Evolutionary conservation across 2,113 vertebrate genomes (phyloP).

Genomic region (Mungos mungo): DNA sequence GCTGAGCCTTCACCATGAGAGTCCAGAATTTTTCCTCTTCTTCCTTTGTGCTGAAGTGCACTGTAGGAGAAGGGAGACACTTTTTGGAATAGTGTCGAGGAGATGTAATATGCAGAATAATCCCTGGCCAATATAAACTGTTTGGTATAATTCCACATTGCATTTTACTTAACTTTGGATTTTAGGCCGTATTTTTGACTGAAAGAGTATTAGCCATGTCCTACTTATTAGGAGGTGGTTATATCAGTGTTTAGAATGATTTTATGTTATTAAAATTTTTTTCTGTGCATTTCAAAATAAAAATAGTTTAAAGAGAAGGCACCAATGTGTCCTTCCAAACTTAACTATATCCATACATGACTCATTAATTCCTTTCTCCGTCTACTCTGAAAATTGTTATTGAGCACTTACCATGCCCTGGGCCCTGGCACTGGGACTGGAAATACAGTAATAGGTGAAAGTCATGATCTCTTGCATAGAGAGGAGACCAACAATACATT

Average conservation of each 20-base stretch:
- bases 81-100: neutral
- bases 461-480: neutral
- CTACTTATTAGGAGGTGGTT: neutral
- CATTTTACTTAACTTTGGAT: constrained; percentile 14
- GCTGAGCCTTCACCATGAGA: neutral
- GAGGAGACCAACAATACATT: neutral
- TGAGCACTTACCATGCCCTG: neutral
- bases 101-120: neutral
- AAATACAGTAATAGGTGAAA: neutral
- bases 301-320: neutral
- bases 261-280: neutral
- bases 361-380: neutral
- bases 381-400: neutral
- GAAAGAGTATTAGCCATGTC: neutral
- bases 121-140: neutral
- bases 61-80: neutral
- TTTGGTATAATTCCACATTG: neutral
- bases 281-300: constrained; percentile 8
- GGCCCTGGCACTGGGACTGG: neutral
- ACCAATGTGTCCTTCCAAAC: neutral
- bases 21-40: neutral
- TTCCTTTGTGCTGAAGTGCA: neutral
- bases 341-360: neutral
- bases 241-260: neutral
- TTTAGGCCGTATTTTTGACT: neutral